A percentile compares a stretch with the other conserved stretches of the same genome.
phyloP scores from a whole-genome alignment of 2,113 vertebrate genomes.

The Alexandromys fortis region DNA sequence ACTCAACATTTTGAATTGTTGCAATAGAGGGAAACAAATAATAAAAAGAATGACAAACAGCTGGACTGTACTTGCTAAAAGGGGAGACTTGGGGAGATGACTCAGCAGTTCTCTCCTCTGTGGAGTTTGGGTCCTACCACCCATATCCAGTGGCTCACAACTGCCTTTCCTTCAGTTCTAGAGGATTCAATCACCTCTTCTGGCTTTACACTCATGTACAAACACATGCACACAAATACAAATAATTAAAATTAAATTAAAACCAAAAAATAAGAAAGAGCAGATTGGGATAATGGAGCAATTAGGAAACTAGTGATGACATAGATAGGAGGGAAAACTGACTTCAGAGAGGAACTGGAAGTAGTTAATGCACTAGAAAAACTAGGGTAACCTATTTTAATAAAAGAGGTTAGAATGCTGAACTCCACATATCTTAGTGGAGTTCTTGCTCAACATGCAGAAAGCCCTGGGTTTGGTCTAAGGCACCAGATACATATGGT shows the following conservation, averaged over 20 bases:
- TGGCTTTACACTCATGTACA: not conserved
- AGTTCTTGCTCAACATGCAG: not conserved
- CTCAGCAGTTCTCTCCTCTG: not conserved
- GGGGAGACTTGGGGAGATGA: not conserved
- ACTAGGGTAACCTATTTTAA: too few species aligned
- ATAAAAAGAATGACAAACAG: not conserved
- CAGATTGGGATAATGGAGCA: not conserved
- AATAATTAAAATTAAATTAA: not conserved
- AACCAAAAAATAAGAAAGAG: not conserved
- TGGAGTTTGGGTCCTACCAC: not conserved
- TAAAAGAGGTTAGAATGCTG: not conserved
- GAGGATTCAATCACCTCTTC: not conserved
- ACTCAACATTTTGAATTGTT: conserved; percentile 14
- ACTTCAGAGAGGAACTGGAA: not conserved
- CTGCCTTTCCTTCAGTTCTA: not conserved
- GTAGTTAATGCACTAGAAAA: not conserved
- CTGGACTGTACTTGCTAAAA: not conserved
- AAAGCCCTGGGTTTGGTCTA: not conserved
- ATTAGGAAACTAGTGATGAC: not conserved
- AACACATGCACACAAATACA: not conserved
- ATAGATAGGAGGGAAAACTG: not conserved
- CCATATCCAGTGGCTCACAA: not conserved
- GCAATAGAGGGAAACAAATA: not conserved
- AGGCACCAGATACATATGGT: not conserved
- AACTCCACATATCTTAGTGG: not conserved